phyloP scores from a whole-genome alignment of 2,888 invertebrate species.

The Drosophila anomelani region DNA sequence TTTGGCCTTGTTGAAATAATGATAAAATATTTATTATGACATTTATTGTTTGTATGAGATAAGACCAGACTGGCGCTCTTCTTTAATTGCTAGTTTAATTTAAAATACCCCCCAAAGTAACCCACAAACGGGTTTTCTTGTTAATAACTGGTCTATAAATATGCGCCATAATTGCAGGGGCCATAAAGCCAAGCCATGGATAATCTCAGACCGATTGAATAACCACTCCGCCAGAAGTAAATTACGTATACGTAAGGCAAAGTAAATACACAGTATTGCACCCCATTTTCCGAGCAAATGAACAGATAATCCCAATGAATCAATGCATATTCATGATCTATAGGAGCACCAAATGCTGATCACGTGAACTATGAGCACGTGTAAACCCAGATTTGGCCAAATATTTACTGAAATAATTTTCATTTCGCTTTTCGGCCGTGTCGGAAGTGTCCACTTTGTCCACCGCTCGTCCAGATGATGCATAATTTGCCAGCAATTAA shows the following conservation, averaged over 20 bases:
- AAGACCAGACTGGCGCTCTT: neutral
- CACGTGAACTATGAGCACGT: slow-evolving; percentile 23
- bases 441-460: slow-evolving; percentile 63
- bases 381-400: slow-evolving; percentile 27
- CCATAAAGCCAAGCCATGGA: slow-evolving; percentile 20
- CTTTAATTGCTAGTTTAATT: neutral
- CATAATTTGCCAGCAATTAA: slow-evolving; percentile 74
- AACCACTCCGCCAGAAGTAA: slow-evolving; percentile 11
- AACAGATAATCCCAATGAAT: slow-evolving; percentile 2
- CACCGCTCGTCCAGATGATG: slow-evolving; percentile 49
- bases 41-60: neutral
- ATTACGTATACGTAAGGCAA: slow-evolving; percentile 10
- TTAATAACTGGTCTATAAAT: slow-evolving; percentile 31
- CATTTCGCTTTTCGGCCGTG: slow-evolving; percentile 37
- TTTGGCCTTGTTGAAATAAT: slow-evolving; percentile 6
- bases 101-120: neutral
- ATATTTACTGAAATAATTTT: slow-evolving; percentile 29
- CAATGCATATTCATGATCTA: slow-evolving; percentile 17
- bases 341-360: slow-evolving; percentile 7
- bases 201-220: slow-evolving; percentile 31
- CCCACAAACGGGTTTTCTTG: neutral
- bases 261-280: neutral
- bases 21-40: slow-evolving; percentile 4
- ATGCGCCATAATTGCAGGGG: slow-evolving; percentile 33
- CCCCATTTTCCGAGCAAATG: slow-evolving; percentile 6